Percentiles rank a stretch among this genome's conserved stretches.
phyloP scores from a whole-genome alignment of 1,140 invertebrate species.

The Eriosoma lanigerum region DNA sequence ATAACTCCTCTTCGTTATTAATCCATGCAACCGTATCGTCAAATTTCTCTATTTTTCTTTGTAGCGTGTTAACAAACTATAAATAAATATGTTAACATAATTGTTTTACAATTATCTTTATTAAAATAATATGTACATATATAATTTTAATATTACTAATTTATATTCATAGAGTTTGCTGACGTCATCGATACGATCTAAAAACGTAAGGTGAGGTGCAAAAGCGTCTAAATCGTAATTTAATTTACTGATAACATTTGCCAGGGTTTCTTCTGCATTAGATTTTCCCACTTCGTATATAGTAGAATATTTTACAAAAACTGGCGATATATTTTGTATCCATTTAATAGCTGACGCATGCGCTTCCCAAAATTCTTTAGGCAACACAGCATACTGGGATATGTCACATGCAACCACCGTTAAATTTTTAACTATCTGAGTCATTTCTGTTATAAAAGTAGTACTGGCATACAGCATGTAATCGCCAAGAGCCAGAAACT shows the following conservation, averaged over 20 bases:
- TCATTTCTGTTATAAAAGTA: conserved; percentile 64
- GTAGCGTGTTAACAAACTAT: conserved; percentile 68
- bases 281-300: conserved; percentile 72
- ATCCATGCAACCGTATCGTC: conserved; percentile 78
- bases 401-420: conserved; percentile 67
- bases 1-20: conserved; percentile 83
- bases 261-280: conserved; percentile 76
- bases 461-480: conserved; percentile 68
- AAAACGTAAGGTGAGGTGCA: conserved; percentile 66
- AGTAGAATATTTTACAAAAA: conserved; percentile 71
- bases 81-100: conserved; percentile 36
- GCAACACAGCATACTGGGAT: conserved; percentile 69
- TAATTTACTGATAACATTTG: conserved; percentile 68
- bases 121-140: background rate
- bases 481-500: conserved; percentile 70
- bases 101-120: no score
- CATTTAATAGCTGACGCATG: conserved; percentile 72
- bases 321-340: conserved; percentile 70
- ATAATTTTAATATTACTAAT: conserved; percentile 48
- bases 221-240: conserved; percentile 71
- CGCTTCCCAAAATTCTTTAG: conserved; percentile 66
- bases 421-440: conserved; percentile 65
- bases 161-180: conserved; percentile 68
- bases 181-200: conserved; percentile 72
- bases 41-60: conserved; percentile 72